A percentile compares a stretch with the other conserved stretches of the same genome.
Conservation (phyloP, 2,797 vertebrate species). For the Lateolabrax maculatus region DNA sequence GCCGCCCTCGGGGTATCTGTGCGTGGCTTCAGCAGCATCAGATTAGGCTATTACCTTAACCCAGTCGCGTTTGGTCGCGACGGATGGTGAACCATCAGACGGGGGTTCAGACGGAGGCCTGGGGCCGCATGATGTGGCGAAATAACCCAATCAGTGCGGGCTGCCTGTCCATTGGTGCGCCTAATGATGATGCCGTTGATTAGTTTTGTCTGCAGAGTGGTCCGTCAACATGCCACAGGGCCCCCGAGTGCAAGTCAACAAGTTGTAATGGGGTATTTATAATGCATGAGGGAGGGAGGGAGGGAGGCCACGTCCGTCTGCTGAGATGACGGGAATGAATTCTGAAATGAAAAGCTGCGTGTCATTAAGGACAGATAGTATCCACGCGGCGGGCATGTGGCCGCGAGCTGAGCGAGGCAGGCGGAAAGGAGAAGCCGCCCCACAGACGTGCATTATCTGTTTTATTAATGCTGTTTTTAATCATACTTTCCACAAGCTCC, state of each 20-base stretch:
- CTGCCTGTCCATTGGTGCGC: constrained; percentile 34
- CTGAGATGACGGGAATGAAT: constrained; percentile 37
- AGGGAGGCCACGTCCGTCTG: constrained; percentile 31
- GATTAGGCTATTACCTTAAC: constrained; percentile 60
- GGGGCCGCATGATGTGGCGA: constrained; percentile 45
- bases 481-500: constrained; percentile 41
- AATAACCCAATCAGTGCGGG: constrained; percentile 66
- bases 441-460: constrained; percentile 48
- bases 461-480: constrained; percentile 70
- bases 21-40: constrained; percentile 37
- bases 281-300: constrained; percentile 59
- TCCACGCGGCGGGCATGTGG: constrained; percentile 35
- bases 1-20: constrained; percentile 34
- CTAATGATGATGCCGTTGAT: constrained; percentile 71
- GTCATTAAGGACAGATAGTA: constrained; percentile 53
- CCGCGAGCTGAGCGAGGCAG: constrained; percentile 26
- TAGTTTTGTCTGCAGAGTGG: constrained; percentile 63
- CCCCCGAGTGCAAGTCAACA: constrained; percentile 68
- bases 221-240: constrained; percentile 55
- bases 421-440: constrained; percentile 15
- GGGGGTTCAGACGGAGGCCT: constrained; percentile 55
- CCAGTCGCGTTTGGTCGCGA: constrained; percentile 34
- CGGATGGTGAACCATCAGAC: constrained; percentile 26
- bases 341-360: constrained; percentile 62
- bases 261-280: constrained; percentile 74